phyloP scores from a whole-genome alignment of 2,888 invertebrate species.

The Theretra japonica region DNA sequence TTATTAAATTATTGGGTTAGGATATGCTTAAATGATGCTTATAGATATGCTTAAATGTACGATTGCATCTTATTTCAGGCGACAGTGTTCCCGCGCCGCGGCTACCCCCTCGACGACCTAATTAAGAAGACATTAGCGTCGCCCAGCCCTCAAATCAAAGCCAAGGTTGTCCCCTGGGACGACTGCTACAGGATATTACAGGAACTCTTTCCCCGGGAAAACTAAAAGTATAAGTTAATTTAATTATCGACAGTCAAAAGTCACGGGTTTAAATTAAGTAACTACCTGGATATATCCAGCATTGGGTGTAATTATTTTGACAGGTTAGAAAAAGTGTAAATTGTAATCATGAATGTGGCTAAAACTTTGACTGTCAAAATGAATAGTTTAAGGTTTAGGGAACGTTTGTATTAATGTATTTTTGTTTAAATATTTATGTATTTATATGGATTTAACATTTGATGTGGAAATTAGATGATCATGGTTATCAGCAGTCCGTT shows the following conservation, averaged over 20 bases:
- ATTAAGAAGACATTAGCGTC: slow-evolving; percentile 61
- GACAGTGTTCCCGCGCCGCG: slow-evolving; percentile 70
- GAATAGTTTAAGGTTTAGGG: neutral
- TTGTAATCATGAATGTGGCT: neutral
- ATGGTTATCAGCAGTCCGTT: no score
- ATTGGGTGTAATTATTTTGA: no score
- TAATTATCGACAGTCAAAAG: neutral
- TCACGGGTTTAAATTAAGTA: neutral
- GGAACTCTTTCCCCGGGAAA: slow-evolving; percentile 60
- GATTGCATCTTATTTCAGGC: slow-evolving; percentile 53
- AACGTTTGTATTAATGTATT: no score
- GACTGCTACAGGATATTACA: slow-evolving; percentile 61
- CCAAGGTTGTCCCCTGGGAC: slow-evolving; percentile 71
- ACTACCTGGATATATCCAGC: neutral
- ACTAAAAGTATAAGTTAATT: slow-evolving; percentile 8
- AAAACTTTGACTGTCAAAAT: neutral
- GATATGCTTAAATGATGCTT: no score
- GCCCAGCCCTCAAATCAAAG: slow-evolving; percentile 57
- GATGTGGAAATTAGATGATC: neutral
- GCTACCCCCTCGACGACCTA: slow-evolving; percentile 68
- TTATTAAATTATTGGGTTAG: no score
- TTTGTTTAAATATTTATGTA: neutral
- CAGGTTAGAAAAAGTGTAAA: no score
- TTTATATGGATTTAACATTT: neutral
- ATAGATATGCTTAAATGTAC: no score